Conservation (phyloP, 2,797 vertebrate species). For the Rhodeus uyekii region DNA sequence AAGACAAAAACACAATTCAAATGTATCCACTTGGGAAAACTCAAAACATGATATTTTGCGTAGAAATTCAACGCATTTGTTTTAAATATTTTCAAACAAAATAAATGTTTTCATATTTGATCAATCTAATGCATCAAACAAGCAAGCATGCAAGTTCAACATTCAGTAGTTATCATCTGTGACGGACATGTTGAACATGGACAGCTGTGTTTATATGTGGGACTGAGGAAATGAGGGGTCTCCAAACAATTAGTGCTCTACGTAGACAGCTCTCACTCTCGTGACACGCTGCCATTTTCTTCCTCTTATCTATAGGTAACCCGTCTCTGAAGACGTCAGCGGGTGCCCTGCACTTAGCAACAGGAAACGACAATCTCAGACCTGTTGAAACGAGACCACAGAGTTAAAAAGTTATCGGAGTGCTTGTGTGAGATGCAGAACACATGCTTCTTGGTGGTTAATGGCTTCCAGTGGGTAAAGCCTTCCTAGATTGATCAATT, state of each 20-base stretch:
- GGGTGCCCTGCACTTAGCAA: constrained; percentile 16
- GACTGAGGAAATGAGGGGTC: constrained; percentile 26
- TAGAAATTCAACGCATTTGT: too few species aligned
- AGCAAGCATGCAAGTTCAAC: not conserved
- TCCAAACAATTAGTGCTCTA: constrained; percentile 6
- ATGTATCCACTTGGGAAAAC: too few species aligned
- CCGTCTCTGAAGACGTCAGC: constrained; percentile 43
- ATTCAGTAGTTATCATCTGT: not conserved
- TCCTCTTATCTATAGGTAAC: constrained; percentile 46
- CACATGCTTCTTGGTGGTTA: not conserved
- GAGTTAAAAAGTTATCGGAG: constrained; percentile 1
- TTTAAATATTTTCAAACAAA: too few species aligned
- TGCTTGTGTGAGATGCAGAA: constrained; percentile 7
- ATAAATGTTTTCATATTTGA: too few species aligned
- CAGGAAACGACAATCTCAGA: constrained; percentile 46
- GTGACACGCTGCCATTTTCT: constrained; percentile 45
- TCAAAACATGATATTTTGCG: too few species aligned
- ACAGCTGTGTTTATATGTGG: not conserved
- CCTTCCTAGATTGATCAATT: not conserved
- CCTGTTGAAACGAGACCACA: constrained; percentile 14
- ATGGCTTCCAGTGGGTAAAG: constrained; percentile 16
- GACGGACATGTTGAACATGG: not conserved
- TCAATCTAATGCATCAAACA: not conserved
- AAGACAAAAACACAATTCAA: too few species aligned
- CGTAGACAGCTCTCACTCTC: constrained; percentile 22